Percentiles rank a stretch among this genome's conserved stretches.
Conservation (phyloP, 2,888 invertebrate species). For the Platycnemis pennipes region DNA sequence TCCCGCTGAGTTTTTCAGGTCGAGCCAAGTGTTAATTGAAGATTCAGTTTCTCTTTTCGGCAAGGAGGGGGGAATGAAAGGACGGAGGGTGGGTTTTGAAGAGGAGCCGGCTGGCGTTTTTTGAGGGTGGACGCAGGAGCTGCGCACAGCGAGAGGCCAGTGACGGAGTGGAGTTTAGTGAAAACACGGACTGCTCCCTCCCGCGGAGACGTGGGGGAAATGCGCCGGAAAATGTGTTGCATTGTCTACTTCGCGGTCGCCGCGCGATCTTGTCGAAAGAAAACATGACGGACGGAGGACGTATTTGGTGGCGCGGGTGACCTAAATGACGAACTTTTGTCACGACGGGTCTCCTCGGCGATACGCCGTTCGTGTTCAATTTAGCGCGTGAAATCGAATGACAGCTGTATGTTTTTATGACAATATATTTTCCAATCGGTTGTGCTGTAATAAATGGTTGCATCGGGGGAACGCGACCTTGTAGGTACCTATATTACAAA, state of each 20-base stretch:
- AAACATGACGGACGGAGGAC: background rate
- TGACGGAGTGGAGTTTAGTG: slow-evolving; percentile 34
- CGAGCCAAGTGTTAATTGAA: slow-evolving; percentile 65
- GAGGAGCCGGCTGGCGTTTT: slow-evolving; percentile 50
- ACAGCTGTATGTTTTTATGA: background rate
- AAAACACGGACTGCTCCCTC: slow-evolving; percentile 13
- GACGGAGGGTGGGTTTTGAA: slow-evolving; percentile 24
- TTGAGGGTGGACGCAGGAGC: slow-evolving; percentile 10
- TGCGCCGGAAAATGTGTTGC: slow-evolving; percentile 52
- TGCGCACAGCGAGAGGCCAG: slow-evolving; percentile 39
- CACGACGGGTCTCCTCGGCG: background rate
- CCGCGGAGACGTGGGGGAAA: slow-evolving; percentile 9
- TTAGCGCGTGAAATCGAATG: background rate
- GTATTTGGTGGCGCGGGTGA: background rate
- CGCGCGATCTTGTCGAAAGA: background rate
- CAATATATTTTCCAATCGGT: background rate
- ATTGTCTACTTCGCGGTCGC: slow-evolving; percentile 3
- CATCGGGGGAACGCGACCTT: no score
- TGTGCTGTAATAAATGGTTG: background rate
- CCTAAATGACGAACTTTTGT: background rate
- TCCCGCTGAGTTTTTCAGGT: slow-evolving; percentile 64
- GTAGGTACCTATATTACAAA: no score
- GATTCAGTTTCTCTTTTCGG: slow-evolving; percentile 66
- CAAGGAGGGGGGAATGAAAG: background rate
- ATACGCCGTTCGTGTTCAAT: background rate